Evolutionary conservation across 2,888 invertebrate genomes (phyloP), one percentile per base, ranked within the genome.

Genomic region (Noctua pronuba): DNA sequence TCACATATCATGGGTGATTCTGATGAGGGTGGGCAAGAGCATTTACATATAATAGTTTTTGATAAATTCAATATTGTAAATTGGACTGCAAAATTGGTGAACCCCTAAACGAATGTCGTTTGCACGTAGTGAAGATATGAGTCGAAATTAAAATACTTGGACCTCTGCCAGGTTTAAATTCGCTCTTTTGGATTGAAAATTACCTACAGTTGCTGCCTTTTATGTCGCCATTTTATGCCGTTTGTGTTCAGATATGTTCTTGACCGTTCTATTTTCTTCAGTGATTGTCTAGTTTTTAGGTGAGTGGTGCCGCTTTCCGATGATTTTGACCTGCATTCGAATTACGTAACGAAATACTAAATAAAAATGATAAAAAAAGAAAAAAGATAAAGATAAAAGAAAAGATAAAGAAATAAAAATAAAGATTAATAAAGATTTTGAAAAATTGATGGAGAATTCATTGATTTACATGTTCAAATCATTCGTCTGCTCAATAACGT

Each of bases 91-190:
- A 77, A 77, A 62, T 62, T 62, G 60, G 52, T 55, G 24, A 24
- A n/a, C 46, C 21, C 7, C 31, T n/a, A 21, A 49, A 52, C 55
- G 62, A 41, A 67, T 67, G 60, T 82, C 80, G 60, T 82, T 77
- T 55, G 70, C 80, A 82, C 83, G 60, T 67, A 28, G 35, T 62
- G 38, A 11, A 82, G 44, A 80, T 82, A 77, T 77, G 70, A 77
- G 66, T 16, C 2, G 38, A 31, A 82, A 82, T 80, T 67, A 71
- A 80, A 80, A 80, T 71, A 24, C 31, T 49, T 80, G 80, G 77
- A 35, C 8, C 2, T 1, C 16, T 8, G 80, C 80, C 77, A 80
- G 28, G 52, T 74, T 62, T 10, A 2, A 67, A 38, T 62, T 76
- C 64, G 31, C 24, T 68, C 52, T 71, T 82, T 67, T 46, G 55